phyloP scores from a whole-genome alignment of 2,113 vertebrate species.

The Alethe diademata region DNA sequence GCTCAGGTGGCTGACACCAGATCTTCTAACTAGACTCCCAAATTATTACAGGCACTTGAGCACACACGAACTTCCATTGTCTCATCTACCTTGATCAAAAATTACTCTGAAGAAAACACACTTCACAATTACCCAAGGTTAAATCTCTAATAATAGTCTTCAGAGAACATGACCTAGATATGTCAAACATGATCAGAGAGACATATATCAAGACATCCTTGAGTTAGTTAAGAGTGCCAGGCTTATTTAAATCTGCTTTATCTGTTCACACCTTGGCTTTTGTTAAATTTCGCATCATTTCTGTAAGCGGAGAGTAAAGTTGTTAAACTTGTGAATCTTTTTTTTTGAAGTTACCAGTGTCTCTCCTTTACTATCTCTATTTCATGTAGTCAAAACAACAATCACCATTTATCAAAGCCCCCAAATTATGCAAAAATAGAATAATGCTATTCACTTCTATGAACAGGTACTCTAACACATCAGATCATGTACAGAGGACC shows the following conservation, averaged over 20 bases:
- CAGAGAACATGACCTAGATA: constrained; percentile 66
- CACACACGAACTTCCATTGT: not conserved
- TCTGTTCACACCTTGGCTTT: constrained; percentile 52
- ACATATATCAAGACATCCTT: constrained; percentile 57
- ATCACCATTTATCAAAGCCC: not conserved
- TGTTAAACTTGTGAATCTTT: not conserved
- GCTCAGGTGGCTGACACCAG: not conserved
- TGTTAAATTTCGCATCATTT: constrained; percentile 23
- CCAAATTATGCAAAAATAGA: not conserved
- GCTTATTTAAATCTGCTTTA: constrained; percentile 60
- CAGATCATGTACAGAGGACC: not conserved
- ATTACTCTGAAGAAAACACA: constrained; percentile 45
- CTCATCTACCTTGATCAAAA: not conserved
- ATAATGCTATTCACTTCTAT: not conserved
- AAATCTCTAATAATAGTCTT: constrained; percentile 64
- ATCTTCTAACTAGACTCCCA: not conserved
- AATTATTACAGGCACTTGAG: not conserved
- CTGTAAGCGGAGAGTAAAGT: not conserved
- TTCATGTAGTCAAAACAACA: not conserved
- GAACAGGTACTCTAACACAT: not conserved
- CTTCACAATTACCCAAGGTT: constrained; percentile 65
- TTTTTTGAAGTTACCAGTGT: not conserved
- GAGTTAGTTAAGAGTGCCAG: constrained; percentile 41
- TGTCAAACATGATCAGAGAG: constrained; percentile 67
- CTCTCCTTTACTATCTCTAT: not conserved